Evolutionary conservation across 2,797 vertebrate species (phyloP), one percentile per base, ranked within the genome.

Genomic region (Myotis findleyi): DNA sequence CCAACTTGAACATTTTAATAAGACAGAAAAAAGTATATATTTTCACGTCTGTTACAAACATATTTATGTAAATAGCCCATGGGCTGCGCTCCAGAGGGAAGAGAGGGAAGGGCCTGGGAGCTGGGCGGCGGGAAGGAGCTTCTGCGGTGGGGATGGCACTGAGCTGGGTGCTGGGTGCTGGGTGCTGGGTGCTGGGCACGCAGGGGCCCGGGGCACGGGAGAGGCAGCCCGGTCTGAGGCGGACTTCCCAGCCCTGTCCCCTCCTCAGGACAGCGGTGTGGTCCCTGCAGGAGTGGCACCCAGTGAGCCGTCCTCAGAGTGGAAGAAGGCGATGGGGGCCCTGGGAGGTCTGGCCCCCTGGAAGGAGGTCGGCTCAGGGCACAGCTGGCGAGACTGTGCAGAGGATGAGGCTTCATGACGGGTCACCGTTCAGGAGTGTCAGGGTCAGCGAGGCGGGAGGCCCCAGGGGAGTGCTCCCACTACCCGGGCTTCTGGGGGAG

Each of bases 1-100:
- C 98, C 98, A 96, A 98, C 98, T 97, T 98, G 98, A 98, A 98
- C 98, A 95, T 97, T 97, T 97, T 97, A 97, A 97, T 97, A 97
- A 97, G 97, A 95, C 94, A 75, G 77, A 97, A 95, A 94, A 96
- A 97, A 96, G 96, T 95, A 82, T 95, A 36, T 95, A 95, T 97
- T 95, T 97, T 96, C 23, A 0, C 5, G 92, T 97, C 96, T 97
- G 91, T 95, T n/a, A 41, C 95, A 96, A 98, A 96, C 84, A 57
- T 1, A 49, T 94, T 72, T 92, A 86, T 97, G 97, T 97, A 97
- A 97, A 96, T 94, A 96, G 57, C 96, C 88, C 83, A 1, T 30
- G 97, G 94, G 96, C 97, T 36, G 55, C 1, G 59, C 64, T 95
- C 97, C 97, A 95, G 95, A 68, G 94, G 87, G 75, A 91, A 89